phyloP scores from a whole-genome alignment of 2,113 vertebrate genomes.

The Cryptomyrus ogoouensis region DNA sequence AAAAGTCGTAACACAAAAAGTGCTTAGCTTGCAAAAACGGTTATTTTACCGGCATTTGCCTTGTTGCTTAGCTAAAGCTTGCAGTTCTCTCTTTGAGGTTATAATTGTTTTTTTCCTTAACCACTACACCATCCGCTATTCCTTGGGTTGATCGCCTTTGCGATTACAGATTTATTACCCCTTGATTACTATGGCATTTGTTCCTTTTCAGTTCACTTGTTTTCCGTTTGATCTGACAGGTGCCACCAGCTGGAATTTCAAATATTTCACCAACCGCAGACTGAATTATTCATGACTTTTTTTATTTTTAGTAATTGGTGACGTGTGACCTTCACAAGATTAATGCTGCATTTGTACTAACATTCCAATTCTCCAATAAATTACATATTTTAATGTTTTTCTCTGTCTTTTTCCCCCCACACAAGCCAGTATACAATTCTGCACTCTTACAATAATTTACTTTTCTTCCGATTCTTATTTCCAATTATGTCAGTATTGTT shows the following conservation, averaged over 20 bases:
- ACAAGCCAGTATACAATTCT: not conserved
- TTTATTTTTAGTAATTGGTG: not conserved
- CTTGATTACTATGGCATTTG: not conserved
- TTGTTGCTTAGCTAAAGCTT: not conserved
- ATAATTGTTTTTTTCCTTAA: not conserved
- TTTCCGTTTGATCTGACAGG: not conserved
- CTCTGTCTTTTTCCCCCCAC: not conserved
- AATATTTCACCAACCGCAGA: not conserved
- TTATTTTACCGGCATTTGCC: not conserved
- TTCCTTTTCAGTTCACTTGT: not conserved
- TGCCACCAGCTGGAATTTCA: not conserved
- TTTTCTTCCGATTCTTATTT: not conserved
- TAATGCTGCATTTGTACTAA: not conserved
- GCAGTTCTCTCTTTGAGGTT: not conserved
- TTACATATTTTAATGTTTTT: not conserved
- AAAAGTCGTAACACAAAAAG: not conserved
- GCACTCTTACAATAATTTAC: not conserved
- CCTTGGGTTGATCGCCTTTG: not conserved
- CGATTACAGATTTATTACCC: not conserved
- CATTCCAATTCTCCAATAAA: not conserved
- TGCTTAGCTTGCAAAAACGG: not conserved
- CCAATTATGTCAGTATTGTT: not conserved
- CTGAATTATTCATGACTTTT: not conserved
- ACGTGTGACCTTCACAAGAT: not conserved
- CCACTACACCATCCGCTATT: not conserved